Evolutionary conservation across 1,140 invertebrate genomes (phyloP).

Genomic region (Holcopasites calliopsidis): DNA sequence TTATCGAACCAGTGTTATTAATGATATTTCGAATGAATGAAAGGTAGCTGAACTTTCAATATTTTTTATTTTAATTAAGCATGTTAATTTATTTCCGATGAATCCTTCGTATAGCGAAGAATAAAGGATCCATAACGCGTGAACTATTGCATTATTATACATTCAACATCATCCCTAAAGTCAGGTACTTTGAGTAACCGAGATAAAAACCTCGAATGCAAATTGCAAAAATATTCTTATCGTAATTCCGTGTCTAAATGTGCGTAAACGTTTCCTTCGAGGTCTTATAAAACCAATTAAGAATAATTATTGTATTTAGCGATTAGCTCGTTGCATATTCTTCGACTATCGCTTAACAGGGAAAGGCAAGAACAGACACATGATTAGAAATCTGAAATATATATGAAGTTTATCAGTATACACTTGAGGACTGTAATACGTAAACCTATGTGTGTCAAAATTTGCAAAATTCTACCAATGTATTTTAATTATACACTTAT

Average conservation of each 20-base stretch:
- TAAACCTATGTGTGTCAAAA: conserved; percentile 21
- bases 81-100: neutral
- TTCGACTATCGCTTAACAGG: conserved; percentile 4
- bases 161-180: neutral
- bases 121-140: conserved; percentile 8
- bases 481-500: conserved; percentile 30
- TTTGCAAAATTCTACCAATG: conserved; percentile 37
- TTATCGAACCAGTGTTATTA: neutral
- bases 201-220: conserved; percentile 10
- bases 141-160: neutral
- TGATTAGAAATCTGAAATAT: conserved; percentile 54
- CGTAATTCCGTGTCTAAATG: neutral
- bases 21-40: neutral
- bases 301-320: neutral
- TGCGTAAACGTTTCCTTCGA: neutral
- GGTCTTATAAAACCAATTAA: neutral
- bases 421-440: conserved; percentile 30
- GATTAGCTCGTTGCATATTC: neutral
- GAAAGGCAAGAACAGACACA: conserved; percentile 38
- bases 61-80: neutral
- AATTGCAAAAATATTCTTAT: conserved; percentile 28
- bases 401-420: conserved; percentile 46
- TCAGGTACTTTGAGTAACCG: conserved; percentile 23
- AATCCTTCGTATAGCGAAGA: neutral
- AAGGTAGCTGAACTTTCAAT: neutral